phyloP scores from a whole-genome alignment of 2,888 invertebrate species.

The Lordiphosa fenestrarum region DNA sequence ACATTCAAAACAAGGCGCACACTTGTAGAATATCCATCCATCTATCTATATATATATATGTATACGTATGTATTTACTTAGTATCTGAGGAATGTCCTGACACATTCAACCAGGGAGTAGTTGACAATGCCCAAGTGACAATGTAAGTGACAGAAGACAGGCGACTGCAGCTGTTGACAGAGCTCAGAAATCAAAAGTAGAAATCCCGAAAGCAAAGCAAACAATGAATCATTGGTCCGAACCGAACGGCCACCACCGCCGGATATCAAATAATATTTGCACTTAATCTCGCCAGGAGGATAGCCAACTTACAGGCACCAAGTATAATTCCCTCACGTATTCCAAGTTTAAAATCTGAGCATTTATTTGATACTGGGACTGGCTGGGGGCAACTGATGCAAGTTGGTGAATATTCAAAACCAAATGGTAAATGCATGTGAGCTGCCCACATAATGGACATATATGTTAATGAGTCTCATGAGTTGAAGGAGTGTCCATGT shows the following conservation, averaged over 20 bases:
- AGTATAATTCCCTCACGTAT: background rate
- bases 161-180: conserved; percentile 21
- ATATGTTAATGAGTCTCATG: conserved; percentile 9
- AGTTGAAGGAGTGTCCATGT: too few relatives aligned
- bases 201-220: conserved; percentile 56
- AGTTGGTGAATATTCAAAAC: conserved; percentile 20
- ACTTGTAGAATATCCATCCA: conserved; percentile 57
- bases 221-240: conserved; percentile 55
- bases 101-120: conserved; percentile 14
- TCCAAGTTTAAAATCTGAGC: conserved; percentile 4
- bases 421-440: conserved; percentile 33
- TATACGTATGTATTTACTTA: background rate
- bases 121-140: conserved; percentile 62
- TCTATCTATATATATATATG: conserved; percentile 1
- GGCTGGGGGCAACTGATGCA: conserved; percentile 5
- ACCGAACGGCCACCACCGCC: conserved; percentile 47
- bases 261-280: conserved; percentile 74
- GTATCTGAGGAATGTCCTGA: conserved; percentile 10
- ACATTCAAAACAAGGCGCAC: conserved; percentile 70
- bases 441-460: conserved; percentile 24
- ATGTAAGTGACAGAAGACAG: conserved; percentile 53
- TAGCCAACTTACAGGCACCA: conserved; percentile 16
- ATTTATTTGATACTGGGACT: conserved; percentile 17
- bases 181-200: conserved; percentile 57
- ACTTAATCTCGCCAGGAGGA: conserved; percentile 24